Percentiles rank a stretch among this genome's conserved stretches.
These are phyloP conservation scores for Holocentrus rufus DNA, from an alignment of 2,797 vertebrate genomes.

Conservation along the genomic window DNA sequence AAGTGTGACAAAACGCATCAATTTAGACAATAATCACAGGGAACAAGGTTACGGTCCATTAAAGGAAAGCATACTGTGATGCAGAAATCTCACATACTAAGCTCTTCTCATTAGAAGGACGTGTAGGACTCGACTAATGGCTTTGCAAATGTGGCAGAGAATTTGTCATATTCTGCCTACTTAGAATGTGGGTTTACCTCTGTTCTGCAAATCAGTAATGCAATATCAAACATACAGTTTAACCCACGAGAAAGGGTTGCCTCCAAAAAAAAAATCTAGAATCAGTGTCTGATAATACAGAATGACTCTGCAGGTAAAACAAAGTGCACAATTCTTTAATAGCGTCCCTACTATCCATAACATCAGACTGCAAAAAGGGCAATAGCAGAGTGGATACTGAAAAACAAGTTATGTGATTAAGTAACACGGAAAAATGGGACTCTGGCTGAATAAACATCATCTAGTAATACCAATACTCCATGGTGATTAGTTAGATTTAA, in stretches of 20 bases:
- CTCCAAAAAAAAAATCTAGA: not conserved
- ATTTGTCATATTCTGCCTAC: constrained; percentile 55
- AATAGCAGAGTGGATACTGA: constrained; percentile 19
- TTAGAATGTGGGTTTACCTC: constrained; percentile 49
- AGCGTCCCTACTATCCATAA: not conserved
- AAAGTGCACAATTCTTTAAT: constrained; percentile 10
- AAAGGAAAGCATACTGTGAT: constrained; percentile 57
- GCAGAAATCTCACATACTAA: constrained; percentile 47
- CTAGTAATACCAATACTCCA: constrained; percentile 34
- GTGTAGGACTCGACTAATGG: constrained; percentile 55
- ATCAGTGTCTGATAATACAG: not conserved
- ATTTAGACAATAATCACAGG: constrained; percentile 68
- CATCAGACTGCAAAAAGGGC: not conserved
- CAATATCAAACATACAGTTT: not conserved
- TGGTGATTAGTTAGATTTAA: constrained; percentile 45
- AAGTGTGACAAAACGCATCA: constrained; percentile 66
- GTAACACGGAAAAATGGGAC: constrained; percentile 17
- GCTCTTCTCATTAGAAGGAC: constrained; percentile 60
- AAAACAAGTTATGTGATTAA: constrained; percentile 22
- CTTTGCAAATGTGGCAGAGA: constrained; percentile 51
- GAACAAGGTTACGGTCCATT: constrained; percentile 66
- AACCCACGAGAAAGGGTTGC: not conserved
- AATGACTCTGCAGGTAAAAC: constrained; percentile 8
- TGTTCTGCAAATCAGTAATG: constrained; percentile 16
- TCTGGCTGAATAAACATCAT: constrained; percentile 8